Conservation (phyloP, 2,113 vertebrate genomes). For the Pyxicephalus adspersus region DNA sequence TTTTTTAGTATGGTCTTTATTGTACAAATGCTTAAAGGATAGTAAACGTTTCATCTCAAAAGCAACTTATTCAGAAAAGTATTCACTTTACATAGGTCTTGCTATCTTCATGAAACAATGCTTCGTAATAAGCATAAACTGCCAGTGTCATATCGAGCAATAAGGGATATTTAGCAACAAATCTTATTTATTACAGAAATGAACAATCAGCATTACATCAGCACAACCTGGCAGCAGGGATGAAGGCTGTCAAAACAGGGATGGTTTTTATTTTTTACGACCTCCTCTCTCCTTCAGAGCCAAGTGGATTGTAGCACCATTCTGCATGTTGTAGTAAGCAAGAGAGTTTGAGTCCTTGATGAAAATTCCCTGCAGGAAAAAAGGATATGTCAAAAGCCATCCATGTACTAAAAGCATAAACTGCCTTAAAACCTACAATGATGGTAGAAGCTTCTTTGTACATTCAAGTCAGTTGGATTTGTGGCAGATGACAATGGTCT, state of each 20-base stretch:
- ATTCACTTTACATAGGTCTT: background rate
- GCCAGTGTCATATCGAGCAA: background rate
- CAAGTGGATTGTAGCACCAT: constrained; percentile 91
- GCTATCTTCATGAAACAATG: background rate
- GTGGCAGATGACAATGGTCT: no score
- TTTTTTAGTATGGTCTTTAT: background rate
- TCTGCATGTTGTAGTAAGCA: constrained; percentile 98
- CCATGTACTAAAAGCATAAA: no score
- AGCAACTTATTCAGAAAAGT: background rate
- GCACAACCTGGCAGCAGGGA: background rate
- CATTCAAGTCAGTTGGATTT: no score
- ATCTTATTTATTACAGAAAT: background rate
- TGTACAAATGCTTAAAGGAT: background rate
- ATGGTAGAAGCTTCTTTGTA: no score
- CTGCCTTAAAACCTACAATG: no score
- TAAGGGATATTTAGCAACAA: background rate
- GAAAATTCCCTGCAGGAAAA: constrained; percentile 88
- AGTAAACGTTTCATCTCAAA: background rate
- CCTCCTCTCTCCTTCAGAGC: constrained; percentile 98
- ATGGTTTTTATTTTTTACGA: constrained; percentile 85
- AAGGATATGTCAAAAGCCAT: background rate
- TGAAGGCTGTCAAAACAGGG: background rate
- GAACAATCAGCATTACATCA: background rate
- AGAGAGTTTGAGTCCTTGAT: constrained; percentile 98
- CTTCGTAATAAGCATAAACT: background rate